Conservation (phyloP, 2,797 vertebrate species). For the Cynopterus sphinx region DNA sequence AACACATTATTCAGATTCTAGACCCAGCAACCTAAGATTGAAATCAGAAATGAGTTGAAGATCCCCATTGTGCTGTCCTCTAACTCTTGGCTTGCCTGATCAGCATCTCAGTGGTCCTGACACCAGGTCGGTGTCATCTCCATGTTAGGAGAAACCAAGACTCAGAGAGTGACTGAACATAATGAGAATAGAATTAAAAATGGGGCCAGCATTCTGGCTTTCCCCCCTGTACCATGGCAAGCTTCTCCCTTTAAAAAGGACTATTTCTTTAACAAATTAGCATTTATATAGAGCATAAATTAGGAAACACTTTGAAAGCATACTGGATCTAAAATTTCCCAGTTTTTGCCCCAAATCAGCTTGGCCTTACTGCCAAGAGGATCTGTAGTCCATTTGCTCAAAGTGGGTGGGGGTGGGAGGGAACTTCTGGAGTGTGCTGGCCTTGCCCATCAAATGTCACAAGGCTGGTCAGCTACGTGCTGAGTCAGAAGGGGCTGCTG, state of each 20-base stretch:
- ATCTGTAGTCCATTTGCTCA: neutral
- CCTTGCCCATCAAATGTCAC: neutral
- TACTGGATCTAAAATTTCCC: neutral
- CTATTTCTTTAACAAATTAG: neutral
- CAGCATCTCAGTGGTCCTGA: neutral
- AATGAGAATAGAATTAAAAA: neutral
- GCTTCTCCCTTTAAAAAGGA: neutral
- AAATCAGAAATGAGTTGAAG: neutral
- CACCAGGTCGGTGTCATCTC: neutral
- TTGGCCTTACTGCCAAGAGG: neutral
- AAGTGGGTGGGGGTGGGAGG: neutral
- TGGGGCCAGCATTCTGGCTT: neutral
- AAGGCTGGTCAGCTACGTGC: neutral
- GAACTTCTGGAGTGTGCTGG: neutral
- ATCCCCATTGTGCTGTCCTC: neutral
- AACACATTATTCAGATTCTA: constrained; percentile 26
- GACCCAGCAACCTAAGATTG: neutral
- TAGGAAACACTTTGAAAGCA: constrained; percentile 40
- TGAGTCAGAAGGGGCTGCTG: constrained; percentile 17
- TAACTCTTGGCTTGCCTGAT: neutral
- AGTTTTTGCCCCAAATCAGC: neutral
- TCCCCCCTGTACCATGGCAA: neutral
- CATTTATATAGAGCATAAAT: neutral
- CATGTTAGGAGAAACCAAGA: neutral
- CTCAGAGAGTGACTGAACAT: neutral